Base-by-base conservation (phyloP, 1,140 invertebrate genomes). In the Trachymyrmex cornetzi region DNA sequence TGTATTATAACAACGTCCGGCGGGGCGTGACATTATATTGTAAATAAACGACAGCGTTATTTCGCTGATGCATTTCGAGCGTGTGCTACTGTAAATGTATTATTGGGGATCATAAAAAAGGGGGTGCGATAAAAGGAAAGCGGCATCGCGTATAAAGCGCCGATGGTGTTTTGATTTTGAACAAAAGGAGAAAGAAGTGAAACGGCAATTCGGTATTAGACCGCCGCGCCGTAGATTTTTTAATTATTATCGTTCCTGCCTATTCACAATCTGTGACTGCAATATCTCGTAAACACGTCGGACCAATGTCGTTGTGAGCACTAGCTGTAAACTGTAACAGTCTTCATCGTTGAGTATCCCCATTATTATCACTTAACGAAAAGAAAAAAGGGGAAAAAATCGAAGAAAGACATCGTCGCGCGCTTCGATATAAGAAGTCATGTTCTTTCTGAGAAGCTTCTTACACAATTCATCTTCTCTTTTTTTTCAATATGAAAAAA, bases 221-320 rank as follows among this genome's bases (percentile, higher is more conserved):
- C 74, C 88, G 87, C 34, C 34, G 34, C 34, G 34, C 87, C 85
- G 30, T 90, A 89, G 75, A 79, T 81, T 88, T 69, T 71, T 88
- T 88, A 88, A 91, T 91, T 88, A 88, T 89, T 88, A 88, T 77
- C 34, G 90, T 85, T 91, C 91, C 91, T 91, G 90, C 88, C 90
- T 90, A 88, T 91, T 90, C 34, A 72, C 66, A 90, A 91, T 88
- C 79, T 91, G 86, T 90, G 86, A 91, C 91, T 92, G 89, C 88
- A 91, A 88, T 91, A 82, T 89, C 77, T 82, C 63, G 57, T 88
- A 88, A 91, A 90, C 48, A 89, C 55, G 84, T 91, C 84, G 90
- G 91, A 92, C 90, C 91, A 92, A 92, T n/a, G 88, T 91, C 89
- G 90, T 90, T 92, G 91, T 90, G 85, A 90, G 88, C 87, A 84